Percentiles rank a stretch among this genome's conserved stretches.
These are phyloP conservation scores for Dendrolimus punctatus DNA, from an alignment of 1,140 invertebrate genomes.

Conservation along the genomic window DNA sequence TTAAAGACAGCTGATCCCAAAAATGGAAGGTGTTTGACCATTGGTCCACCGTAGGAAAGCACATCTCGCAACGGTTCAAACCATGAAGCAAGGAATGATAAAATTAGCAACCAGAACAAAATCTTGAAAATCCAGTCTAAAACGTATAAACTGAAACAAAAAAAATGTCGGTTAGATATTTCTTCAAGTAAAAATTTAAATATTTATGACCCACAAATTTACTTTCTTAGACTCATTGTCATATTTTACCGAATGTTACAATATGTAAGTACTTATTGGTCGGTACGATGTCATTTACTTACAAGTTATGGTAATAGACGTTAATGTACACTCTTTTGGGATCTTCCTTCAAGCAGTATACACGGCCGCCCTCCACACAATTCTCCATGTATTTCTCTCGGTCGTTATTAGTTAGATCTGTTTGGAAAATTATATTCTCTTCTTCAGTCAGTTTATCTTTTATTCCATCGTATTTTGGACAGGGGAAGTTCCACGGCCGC, in stretches of 20 bases:
- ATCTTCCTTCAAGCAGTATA: slow-evolving; percentile 54
- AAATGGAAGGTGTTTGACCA: slow-evolving; percentile 45
- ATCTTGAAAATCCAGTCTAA: slow-evolving; percentile 50
- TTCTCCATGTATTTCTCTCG: slow-evolving; percentile 38
- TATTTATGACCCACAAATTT: no score
- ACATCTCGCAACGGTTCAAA: slow-evolving; percentile 32
- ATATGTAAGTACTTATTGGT: no score
- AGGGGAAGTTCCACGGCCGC: slow-evolving; percentile 78
- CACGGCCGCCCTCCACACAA: slow-evolving; percentile 45
- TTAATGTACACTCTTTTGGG: slow-evolving; percentile 32
- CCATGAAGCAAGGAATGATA: slow-evolving; percentile 40
- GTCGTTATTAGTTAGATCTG: slow-evolving; percentile 64
- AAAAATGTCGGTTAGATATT: not conserved
- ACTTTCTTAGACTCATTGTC: no score
- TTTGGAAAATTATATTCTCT: slow-evolving; percentile 75
- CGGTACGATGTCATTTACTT: slow-evolving; percentile 21
- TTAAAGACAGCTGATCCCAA: slow-evolving; percentile 35
- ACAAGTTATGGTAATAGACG: slow-evolving; percentile 50
- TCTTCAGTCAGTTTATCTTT: slow-evolving; percentile 68
- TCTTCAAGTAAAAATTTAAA: no score
- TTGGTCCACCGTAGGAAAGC: slow-evolving; percentile 32
- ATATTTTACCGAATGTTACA: no score
- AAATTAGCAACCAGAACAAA: slow-evolving; percentile 40
- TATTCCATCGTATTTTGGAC: slow-evolving; percentile 67
- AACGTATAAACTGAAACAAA: slow-evolving; percentile 43